Evolutionary conservation across 2,888 invertebrate species (phyloP), one percentile per base, ranked within the genome.

Genomic region (Tiliacea aurago): DNA sequence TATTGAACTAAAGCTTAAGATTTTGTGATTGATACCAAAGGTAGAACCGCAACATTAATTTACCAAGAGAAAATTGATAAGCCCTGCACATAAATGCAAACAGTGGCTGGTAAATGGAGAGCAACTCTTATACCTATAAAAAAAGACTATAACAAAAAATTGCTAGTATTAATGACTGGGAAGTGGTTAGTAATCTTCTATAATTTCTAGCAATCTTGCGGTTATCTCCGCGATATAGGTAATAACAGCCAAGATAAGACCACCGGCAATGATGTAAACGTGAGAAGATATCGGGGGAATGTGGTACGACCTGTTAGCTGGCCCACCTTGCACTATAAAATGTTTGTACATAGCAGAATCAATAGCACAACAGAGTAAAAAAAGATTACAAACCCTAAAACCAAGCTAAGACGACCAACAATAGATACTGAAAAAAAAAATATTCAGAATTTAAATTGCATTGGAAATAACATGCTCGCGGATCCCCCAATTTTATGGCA

Each of bases 261-360:
- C 65, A 65, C 68, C 61, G 49, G 61, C 37, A 20, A 47, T 59
- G 80, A 41, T 75, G 63, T 70, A 58, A 66, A 70, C 73, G 59
- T 73, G 76, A 69, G 83, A 76, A 73, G 55, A 66, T 65, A 71
- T 37, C 53, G 33, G 15, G 61, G 69, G 76, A 80, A 84, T 84
- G 86, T 68, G 15, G 74, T 55, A 65, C 51, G 61, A 77, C 73
- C 49, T 56, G 73, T 76, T 81, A 20, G 53, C 11, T 47, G 6
- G 18, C 49, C 70, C 41, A 59, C 56, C 47, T 66, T 55, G 23
- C 10, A 37, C 13, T 47, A 9, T 49, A 18, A 1, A 28, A 37
- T 49, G 28, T 28, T 53, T 47, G 3, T 15, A 33, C 41, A 76
- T 49, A 77, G 61, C 3, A 49, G 43, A 49, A 62, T 37, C 1